phyloP scores from a whole-genome alignment of 1,140 invertebrate species.

The Drosophila kanapiae region DNA sequence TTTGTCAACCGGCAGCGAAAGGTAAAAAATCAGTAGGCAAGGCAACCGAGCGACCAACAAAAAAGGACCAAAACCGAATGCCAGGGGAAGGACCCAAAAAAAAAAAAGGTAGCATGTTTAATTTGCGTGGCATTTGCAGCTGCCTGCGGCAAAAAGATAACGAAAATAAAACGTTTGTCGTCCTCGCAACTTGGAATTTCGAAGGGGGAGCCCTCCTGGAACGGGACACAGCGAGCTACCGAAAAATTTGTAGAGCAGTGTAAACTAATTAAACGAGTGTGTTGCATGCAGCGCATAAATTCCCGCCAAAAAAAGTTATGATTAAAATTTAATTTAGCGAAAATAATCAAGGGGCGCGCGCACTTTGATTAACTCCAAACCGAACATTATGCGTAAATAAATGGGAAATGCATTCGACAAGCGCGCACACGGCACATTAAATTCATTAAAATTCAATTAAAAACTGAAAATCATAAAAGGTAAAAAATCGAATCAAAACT shows the following conservation, averaged over 20 bases:
- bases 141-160: constrained; percentile 85
- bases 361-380: constrained; percentile 52
- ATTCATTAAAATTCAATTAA: constrained; percentile 83
- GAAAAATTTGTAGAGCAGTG: constrained; percentile 68
- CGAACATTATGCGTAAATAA: constrained; percentile 46
- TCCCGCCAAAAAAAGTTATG: constrained; percentile 59
- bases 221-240: constrained; percentile 17
- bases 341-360: constrained; percentile 47
- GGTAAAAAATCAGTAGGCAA: constrained; percentile 76
- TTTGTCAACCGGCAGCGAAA: constrained; percentile 76
- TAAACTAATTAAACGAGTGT: constrained; percentile 78
- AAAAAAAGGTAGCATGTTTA: constrained; percentile 81
- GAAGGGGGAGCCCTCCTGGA: neutral
- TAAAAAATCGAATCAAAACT: constrained; percentile 66
- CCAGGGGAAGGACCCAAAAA: constrained; percentile 28
- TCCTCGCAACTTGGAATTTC: constrained; percentile 15
- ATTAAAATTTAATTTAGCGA: constrained; percentile 83
- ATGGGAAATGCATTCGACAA: constrained; percentile 11
- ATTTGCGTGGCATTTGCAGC: constrained; percentile 84
- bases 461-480: constrained; percentile 59
- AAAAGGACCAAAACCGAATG: constrained; percentile 32
- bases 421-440: constrained; percentile 55
- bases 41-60: constrained; percentile 42
- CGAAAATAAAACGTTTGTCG: constrained; percentile 82
- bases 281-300: constrained; percentile 61